Conservation (phyloP, 2,888 invertebrate genomes). For the Papilio protenor region DNA sequence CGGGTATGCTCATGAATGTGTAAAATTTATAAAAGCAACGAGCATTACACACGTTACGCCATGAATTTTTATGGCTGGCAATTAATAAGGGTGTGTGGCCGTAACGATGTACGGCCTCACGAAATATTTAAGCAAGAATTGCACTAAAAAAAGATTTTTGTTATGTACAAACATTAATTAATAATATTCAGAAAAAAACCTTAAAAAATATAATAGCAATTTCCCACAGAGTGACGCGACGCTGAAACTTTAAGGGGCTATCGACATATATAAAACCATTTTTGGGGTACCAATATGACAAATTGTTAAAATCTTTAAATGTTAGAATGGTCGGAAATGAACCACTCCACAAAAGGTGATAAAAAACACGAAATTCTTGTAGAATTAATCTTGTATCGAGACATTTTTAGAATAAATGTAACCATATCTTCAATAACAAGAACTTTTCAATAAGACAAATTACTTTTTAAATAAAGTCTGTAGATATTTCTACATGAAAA, state of each 20-base stretch:
- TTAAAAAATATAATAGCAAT: not conserved
- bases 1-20: constrained; percentile 19
- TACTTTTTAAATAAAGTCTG: not conserved
- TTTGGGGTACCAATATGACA: not conserved
- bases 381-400: no score
- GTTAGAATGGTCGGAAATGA: not conserved
- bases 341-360: no score
- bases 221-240: not conserved
- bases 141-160: not conserved
- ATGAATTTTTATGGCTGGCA: constrained; percentile 34
- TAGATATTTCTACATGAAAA: not conserved
- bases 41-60: constrained; percentile 30
- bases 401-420: no score
- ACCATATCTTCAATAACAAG: no score
- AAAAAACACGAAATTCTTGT: no score
- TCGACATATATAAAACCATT: not conserved
- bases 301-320: not conserved
- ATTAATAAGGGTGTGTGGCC: constrained; percentile 31
- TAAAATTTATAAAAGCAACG: constrained; percentile 27
- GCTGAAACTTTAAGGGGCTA: not conserved
- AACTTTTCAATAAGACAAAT: not conserved
- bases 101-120: constrained; percentile 5
- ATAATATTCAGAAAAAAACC: not conserved
- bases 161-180: not conserved
- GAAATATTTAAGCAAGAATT: constrained; percentile 16